Evolutionary conservation across 2,888 invertebrate species (phyloP).

Genomic region (Chrysodeixis includens): DNA sequence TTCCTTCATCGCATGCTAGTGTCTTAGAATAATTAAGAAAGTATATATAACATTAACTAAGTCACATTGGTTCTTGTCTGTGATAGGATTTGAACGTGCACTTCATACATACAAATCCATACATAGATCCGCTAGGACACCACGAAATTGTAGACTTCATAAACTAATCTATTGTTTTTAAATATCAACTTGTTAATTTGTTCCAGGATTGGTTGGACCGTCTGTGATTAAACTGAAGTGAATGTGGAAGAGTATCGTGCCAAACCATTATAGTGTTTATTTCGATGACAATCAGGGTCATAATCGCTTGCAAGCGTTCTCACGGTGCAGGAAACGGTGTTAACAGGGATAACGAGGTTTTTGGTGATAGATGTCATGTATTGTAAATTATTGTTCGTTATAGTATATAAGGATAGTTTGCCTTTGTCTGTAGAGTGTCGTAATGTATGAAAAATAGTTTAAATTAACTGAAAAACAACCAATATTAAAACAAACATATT

Average conservation of each 20-base stretch:
- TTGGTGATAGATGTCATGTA: constrained; percentile 53
- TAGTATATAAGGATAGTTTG: constrained; percentile 49
- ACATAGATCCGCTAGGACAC: too few species aligned
- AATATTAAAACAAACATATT: too few species aligned
- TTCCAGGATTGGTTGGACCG: constrained; percentile 49
- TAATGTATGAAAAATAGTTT: neutral
- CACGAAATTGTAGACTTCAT: too few species aligned
- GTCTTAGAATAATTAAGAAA: too few species aligned
- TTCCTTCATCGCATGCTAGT: too few species aligned
- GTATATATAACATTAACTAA: too few species aligned
- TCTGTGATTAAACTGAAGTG: constrained; percentile 59
- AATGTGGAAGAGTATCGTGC: constrained; percentile 60
- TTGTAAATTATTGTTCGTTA: constrained; percentile 51
- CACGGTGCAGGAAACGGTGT: constrained; percentile 60
- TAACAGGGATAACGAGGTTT: constrained; percentile 67
- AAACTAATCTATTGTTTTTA: too few species aligned
- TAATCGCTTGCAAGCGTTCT: constrained; percentile 62
- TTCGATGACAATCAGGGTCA: constrained; percentile 64
- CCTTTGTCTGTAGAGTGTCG: constrained; percentile 45
- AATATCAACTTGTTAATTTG: constrained; percentile 12
- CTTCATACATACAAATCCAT: too few species aligned
- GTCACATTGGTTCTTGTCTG: too few species aligned
- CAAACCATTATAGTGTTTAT: constrained; percentile 67
- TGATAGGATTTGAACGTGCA: too few species aligned
- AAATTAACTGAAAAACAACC: neutral